A percentile compares a stretch with the other conserved stretches of the same genome.
phyloP scores from a whole-genome alignment of 2,113 vertebrate species.

The Tringa solitaria region DNA sequence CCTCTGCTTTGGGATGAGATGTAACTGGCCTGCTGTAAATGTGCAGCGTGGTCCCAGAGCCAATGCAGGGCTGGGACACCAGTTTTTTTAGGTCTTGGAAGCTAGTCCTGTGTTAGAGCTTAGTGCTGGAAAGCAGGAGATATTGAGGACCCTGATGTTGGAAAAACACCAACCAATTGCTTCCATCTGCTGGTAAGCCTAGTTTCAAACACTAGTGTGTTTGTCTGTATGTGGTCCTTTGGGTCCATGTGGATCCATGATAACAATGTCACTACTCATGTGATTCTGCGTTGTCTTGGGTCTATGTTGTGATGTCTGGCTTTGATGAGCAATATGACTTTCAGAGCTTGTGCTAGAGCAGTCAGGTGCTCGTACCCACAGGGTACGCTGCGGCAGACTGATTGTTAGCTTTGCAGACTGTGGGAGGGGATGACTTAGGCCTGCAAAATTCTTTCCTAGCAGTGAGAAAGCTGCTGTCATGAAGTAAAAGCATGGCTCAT shows the following conservation, averaged over 20 bases:
- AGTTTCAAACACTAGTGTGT: neutral
- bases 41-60: rapidly evolving
- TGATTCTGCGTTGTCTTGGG: neutral
- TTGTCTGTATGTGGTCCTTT: neutral
- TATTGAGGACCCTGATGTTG: neutral
- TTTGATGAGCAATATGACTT: neutral
- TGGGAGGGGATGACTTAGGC: neutral
- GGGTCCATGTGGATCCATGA: neutral
- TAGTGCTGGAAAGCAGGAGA: neutral
- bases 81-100: neutral
- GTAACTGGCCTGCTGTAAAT: neutral
- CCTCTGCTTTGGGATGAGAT: neutral
- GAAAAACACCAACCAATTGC: neutral
- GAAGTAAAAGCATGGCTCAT: neutral
- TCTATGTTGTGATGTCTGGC: neutral
- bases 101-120: neutral
- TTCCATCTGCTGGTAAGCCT: neutral
- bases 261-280: neutral
- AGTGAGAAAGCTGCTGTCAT: neutral
- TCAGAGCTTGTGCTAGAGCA: neutral
- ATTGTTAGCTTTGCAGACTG: neutral
- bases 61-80: neutral
- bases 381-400: neutral
- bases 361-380: neutral
- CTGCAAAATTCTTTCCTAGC: neutral